Conservation (phyloP, 2,797 vertebrate species). For the Lacerta bilineata region DNA sequence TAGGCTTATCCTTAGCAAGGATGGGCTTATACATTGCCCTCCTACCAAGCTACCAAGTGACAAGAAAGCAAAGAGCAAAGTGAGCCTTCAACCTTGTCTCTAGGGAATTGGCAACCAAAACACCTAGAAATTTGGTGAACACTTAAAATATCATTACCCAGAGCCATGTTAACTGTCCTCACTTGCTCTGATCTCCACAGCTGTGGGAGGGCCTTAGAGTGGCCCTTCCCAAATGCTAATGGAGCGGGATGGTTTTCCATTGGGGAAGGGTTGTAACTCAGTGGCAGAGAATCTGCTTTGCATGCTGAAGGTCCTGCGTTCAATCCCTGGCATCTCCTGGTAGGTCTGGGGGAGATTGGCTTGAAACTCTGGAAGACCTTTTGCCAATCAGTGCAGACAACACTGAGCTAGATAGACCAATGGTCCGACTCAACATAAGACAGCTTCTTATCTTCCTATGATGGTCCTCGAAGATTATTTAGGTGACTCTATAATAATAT, state of each 20-base stretch:
- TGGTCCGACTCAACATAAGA: too few species aligned
- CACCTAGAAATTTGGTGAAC: slow-evolving; percentile 48
- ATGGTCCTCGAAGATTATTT: neutral
- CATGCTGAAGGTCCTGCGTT: too few species aligned
- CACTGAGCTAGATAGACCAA: too few species aligned
- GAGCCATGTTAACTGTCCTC: slow-evolving; percentile 1
- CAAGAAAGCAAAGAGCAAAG: slow-evolving; percentile 47
- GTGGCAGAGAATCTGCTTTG: too few species aligned
- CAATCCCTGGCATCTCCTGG: too few species aligned
- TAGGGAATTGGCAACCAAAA: neutral
- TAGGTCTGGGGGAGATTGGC: too few species aligned
- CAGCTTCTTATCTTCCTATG: too few species aligned
- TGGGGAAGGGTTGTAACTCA: too few species aligned
- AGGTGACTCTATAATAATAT: neutral
- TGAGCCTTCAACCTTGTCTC: slow-evolving; percentile 12
- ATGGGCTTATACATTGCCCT: slow-evolving; percentile 55
- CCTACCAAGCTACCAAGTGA: slow-evolving; percentile 43
- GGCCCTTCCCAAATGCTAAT: neutral
- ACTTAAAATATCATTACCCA: slow-evolving; percentile 42
- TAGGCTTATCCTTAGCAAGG: slow-evolving; percentile 42
- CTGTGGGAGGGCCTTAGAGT: neutral
- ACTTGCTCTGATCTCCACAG: neutral
- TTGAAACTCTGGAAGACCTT: too few species aligned
- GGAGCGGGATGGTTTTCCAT: neutral
- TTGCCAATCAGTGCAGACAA: too few species aligned